Percentiles rank a stretch among this genome's conserved stretches.
phyloP scores from a whole-genome alignment of 2,113 vertebrate genomes.

The Petaurus breviceps region DNA sequence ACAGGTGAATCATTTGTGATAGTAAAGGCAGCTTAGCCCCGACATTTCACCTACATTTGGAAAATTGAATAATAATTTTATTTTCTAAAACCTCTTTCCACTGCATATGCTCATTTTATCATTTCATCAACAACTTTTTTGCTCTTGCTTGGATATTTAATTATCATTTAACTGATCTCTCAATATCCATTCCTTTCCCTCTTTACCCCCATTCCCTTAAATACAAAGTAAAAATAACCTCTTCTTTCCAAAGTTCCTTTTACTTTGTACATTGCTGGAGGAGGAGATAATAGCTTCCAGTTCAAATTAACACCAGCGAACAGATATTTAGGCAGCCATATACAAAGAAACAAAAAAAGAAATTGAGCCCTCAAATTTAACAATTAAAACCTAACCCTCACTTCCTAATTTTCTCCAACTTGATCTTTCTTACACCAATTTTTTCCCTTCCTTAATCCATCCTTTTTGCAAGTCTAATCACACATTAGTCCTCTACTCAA shows the following conservation, averaged over 20 bases:
- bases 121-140: constrained; percentile 20
- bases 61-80: neutral
- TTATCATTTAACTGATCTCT: neutral
- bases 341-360: no score
- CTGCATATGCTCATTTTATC: neutral
- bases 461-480: neutral
- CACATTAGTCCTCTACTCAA: neutral
- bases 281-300: no score
- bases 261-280: neutral
- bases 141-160: neutral
- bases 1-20: neutral
- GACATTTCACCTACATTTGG: neutral
- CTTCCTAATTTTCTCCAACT: no score
- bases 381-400: no score
- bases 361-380: no score
- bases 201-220: neutral
- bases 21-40: constrained; percentile 18
- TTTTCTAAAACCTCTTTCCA: constrained; percentile 40
- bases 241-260: neutral
- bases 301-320: no score
- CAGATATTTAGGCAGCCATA: no score
- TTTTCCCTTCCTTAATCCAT: neutral
- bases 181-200: neutral
- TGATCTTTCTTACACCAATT: neutral
- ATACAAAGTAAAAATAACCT: neutral